Percentiles rank a stretch among this genome's conserved stretches.
phyloP scores from a whole-genome alignment of 2,888 invertebrate species.

The Agrypnus murinus region DNA sequence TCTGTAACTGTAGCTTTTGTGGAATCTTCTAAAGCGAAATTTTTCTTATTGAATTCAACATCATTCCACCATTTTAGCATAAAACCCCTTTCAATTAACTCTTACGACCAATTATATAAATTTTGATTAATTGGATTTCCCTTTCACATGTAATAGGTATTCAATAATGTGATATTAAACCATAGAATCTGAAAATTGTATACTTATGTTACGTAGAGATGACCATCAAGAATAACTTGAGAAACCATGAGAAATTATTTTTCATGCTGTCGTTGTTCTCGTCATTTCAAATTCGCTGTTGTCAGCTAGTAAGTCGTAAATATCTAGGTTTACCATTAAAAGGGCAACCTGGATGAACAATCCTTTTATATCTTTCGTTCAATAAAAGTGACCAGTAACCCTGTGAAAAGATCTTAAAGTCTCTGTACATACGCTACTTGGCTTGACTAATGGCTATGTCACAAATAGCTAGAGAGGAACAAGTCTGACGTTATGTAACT shows the following conservation, averaged over 20 bases:
- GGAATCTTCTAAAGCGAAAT: background rate
- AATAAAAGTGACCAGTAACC: background rate
- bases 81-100: conserved; percentile 57
- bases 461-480: too few species aligned
- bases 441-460: too few species aligned
- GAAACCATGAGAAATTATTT: conserved; percentile 9
- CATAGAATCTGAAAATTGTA: conserved; percentile 32
- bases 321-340: background rate
- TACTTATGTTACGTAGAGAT: conserved; percentile 40
- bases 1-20: background rate
- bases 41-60: conserved; percentile 35
- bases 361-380: background rate
- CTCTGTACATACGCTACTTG: too few species aligned
- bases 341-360: background rate
- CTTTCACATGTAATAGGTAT: conserved; percentile 54
- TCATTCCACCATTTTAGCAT: conserved; percentile 56
- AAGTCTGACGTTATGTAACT: too few species aligned
- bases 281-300: conserved; percentile 40
- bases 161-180: conserved; percentile 44
- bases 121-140: conserved; percentile 47
- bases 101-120: conserved; percentile 54
- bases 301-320: background rate
- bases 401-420: too few species aligned
- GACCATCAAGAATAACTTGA: conserved; percentile 41
- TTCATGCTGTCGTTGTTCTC: conserved; percentile 31